These are phyloP conservation scores for Hexactinellida sp. DNA, from an alignment of 37 sponge, comb jelly and placozoan genomes.

Conservation along the genomic window DNA sequence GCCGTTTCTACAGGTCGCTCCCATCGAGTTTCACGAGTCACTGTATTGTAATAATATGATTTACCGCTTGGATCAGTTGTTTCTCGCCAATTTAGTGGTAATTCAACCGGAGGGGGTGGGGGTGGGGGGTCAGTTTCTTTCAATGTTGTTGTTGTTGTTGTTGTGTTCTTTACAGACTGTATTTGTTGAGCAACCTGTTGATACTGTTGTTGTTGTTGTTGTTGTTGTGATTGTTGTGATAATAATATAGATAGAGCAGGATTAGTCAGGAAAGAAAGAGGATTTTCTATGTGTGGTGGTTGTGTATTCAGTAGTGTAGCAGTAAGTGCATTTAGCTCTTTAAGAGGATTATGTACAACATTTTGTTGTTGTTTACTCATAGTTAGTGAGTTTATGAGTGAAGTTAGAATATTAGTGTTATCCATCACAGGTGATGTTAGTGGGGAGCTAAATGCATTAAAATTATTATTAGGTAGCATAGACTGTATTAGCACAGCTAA, in stretches of 20 bases:
- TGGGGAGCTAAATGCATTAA: neutral
- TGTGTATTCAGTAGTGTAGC: neutral
- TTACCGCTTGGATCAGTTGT: slow-evolving; percentile 21
- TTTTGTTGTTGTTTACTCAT: neutral
- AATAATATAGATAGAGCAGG: neutral
- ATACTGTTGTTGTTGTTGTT: slow-evolving; percentile 17
- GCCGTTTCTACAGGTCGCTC: slow-evolving; percentile 10
- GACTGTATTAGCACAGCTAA: slow-evolving; percentile 12
- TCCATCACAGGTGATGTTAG: neutral
- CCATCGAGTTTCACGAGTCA: slow-evolving; percentile 22
- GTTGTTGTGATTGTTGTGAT: neutral
- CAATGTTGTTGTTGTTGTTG: neutral
- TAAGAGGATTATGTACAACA: neutral
- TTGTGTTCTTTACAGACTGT: neutral
- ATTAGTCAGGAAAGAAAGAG: neutral
- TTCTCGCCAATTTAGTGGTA: slow-evolving; percentile 19
- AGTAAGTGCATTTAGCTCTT: neutral
- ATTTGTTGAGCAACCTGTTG: neutral
- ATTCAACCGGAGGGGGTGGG: slow-evolving; percentile 20
- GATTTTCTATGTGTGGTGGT: slow-evolving; percentile 9
- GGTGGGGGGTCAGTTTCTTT: neutral
- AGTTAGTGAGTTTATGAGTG: neutral
- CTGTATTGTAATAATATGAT: slow-evolving; percentile 21
- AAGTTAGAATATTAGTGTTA: neutral
- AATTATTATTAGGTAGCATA: neutral